phyloP scores from a whole-genome alignment of 2,797 vertebrate species.

The Lacerta viridis region DNA sequence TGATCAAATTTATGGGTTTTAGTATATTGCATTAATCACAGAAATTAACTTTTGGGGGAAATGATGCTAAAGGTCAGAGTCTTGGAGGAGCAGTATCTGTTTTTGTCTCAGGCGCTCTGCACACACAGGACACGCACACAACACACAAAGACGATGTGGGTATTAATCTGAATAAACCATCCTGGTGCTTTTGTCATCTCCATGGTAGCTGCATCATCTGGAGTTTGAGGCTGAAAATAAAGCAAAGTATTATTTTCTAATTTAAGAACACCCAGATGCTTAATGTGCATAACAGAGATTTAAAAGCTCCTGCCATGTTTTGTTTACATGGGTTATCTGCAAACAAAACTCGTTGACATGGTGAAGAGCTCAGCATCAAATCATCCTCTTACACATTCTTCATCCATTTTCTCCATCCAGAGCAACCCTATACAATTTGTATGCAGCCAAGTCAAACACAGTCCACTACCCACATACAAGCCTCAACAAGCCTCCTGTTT shows the following conservation, averaged over 20 bases:
- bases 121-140: conserved; percentile 28
- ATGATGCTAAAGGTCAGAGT: conserved; percentile 81
- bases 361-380: conserved; percentile 9
- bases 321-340: background rate
- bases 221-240: conserved; percentile 53
- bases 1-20: conserved; percentile 77
- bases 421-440: background rate
- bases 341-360: background rate
- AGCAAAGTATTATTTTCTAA: conserved; percentile 42
- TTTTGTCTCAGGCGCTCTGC: conserved; percentile 46
- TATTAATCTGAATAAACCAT: conserved; percentile 57
- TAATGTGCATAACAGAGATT: conserved; percentile 11
- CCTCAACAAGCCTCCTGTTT: background rate
- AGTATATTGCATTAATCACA: conserved; percentile 81
- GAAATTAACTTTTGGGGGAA: conserved; percentile 83
- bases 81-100: conserved; percentile 69
- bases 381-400: background rate
- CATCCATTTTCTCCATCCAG: accelerated
- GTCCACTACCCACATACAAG: background rate
- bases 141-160: conserved; percentile 55
- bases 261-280: conserved; percentile 50
- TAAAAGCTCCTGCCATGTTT: background rate
- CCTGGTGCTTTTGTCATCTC: conserved; percentile 58
- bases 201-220: conserved; percentile 39
- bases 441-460: background rate